Evolutionary conservation across 2,113 vertebrate genomes (phyloP).

Genomic region (Aviceda subcristata): DNA sequence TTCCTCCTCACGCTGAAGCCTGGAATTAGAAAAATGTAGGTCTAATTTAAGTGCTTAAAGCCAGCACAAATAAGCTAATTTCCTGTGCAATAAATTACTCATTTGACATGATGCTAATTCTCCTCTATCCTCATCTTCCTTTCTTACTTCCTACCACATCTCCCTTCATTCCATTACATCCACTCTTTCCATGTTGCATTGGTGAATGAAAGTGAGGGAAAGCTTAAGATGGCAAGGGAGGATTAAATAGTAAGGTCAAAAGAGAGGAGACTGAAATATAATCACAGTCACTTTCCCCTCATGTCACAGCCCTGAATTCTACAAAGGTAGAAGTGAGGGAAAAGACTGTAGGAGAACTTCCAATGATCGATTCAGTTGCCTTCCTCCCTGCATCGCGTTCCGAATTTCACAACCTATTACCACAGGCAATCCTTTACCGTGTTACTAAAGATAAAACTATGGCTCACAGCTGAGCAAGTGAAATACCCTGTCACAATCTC

Average conservation of each 20-base stretch:
- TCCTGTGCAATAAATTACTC: not conserved
- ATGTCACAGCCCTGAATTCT: not conserved
- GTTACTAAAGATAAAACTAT: not conserved
- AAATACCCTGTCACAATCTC: not conserved
- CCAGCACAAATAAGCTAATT: not conserved
- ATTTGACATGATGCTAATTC: not conserved
- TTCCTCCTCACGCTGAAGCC: conserved; percentile 94
- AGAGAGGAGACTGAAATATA: not conserved
- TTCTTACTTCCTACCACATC: not conserved
- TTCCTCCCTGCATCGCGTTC: not conserved
- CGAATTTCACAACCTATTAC: not conserved
- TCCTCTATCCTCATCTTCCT: not conserved
- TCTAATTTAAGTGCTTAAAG: not conserved
- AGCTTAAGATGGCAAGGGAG: not conserved
- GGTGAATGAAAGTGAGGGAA: not conserved
- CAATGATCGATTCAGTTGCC: rapidly evolving
- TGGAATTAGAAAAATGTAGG: not conserved
- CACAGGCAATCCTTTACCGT: not conserved
- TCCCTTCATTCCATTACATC: not conserved
- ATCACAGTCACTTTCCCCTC: not conserved
- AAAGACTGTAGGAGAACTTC: not conserved
- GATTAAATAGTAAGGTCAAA: not conserved
- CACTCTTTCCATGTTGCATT: not conserved
- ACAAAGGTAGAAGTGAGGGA: not conserved
- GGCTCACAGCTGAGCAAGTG: not conserved